phyloP scores from a whole-genome alignment of 1,140 invertebrate genomes.

The Macrocentrus cingulum region DNA sequence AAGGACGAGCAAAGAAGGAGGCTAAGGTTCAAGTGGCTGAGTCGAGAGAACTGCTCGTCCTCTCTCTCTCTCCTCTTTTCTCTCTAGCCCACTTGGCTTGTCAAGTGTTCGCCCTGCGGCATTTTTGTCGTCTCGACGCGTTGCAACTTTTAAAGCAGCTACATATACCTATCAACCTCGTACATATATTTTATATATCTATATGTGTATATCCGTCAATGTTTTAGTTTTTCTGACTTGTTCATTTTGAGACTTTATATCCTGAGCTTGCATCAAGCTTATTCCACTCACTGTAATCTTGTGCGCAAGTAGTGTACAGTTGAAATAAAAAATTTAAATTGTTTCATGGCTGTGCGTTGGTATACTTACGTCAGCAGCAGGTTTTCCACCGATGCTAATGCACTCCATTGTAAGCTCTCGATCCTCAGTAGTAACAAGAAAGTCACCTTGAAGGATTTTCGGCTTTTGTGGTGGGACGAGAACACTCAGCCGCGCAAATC shows the following conservation, averaged over 20 bases:
- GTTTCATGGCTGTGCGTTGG: neutral
- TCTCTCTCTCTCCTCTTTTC: too few relatives aligned
- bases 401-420: conserved; percentile 87
- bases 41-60: conserved; percentile 17
- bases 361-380: conserved; percentile 80
- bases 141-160: conserved; percentile 13
- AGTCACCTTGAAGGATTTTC: conserved; percentile 81
- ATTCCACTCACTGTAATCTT: too few relatives aligned
- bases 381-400: conserved; percentile 85
- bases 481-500: conserved; percentile 81
- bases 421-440: conserved; percentile 83
- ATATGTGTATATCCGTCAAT: neutral
- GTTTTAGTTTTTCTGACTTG: neutral
- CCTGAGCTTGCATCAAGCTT: too few relatives aligned
- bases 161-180: conserved; percentile 1
- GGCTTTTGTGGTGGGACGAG: conserved; percentile 87
- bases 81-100: conserved; percentile 6
- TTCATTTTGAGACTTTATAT: neutral
- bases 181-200: neutral
- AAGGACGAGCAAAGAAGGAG: conserved; percentile 21
- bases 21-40: conserved; percentile 18
- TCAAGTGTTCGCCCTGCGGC: conserved; percentile 18
- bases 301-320: too few relatives aligned
- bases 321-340: too few relatives aligned
- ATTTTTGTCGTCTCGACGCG: conserved; percentile 16